Evolutionary conservation across 1,140 invertebrate species (phyloP).

Genomic region (Phortica variegata): DNA sequence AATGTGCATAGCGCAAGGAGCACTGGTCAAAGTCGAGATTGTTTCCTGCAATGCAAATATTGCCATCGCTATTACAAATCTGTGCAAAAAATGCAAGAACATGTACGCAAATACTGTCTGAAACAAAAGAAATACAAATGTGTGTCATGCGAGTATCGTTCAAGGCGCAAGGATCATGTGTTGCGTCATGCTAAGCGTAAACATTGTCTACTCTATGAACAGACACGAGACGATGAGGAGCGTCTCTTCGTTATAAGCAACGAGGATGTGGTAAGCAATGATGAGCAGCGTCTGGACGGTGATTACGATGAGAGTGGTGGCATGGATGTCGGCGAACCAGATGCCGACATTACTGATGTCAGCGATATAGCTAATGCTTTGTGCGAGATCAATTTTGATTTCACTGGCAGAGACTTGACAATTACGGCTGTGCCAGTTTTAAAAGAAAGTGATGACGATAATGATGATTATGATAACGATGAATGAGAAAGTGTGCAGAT

Average conservation of each 20-base stretch:
- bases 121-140: conserved; percentile 56
- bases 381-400: conserved; percentile 45
- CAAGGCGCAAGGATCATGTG: conserved; percentile 52
- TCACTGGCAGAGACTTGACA: conserved; percentile 43
- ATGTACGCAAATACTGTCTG: conserved; percentile 52
- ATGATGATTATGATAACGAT: conserved; percentile 53
- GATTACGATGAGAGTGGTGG: conserved; percentile 22
- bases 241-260: conserved; percentile 49
- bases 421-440: conserved; percentile 47
- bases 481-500: conserved; percentile 15
- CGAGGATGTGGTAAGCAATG: conserved; percentile 45
- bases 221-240: conserved; percentile 38
- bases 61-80: conserved; percentile 52
- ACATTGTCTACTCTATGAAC: conserved; percentile 46
- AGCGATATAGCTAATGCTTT: conserved; percentile 33
- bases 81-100: conserved; percentile 46
- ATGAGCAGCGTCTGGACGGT: conserved; percentile 26
- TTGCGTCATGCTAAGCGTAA: conserved; percentile 48
- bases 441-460: conserved; percentile 49
- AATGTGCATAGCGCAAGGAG: conserved; percentile 3
- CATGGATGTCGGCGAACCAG: conserved; percentile 6
- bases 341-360: conserved; percentile 14
- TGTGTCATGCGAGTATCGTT: conserved; percentile 50
- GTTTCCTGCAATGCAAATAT: conserved; percentile 51
- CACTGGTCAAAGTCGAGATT: conserved; percentile 22